Base-by-base conservation (phyloP, 2,888 invertebrate genomes). In the Cynaeus angustus region DNA sequence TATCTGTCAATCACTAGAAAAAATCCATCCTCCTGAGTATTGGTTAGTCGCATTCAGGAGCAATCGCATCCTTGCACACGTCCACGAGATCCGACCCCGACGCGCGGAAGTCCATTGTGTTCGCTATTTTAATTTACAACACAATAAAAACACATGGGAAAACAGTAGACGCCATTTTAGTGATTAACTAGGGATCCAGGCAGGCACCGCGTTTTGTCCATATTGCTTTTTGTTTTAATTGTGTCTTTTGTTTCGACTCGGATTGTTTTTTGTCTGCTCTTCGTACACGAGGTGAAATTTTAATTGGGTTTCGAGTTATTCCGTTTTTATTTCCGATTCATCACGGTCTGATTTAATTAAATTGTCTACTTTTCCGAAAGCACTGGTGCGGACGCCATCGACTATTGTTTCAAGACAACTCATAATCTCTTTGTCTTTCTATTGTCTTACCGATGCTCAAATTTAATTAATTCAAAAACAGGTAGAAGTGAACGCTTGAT, bases 131-230 rank as follows among this genome's bases (percentile, higher is more conserved):
- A 85, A 85, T 85, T 85, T 85, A 83, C 84, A 84, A 84, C 83
- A 85, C 85, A 85, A 85, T 85, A 85, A 85, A 85, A 85, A 85
- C 85, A 85, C 85, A 85, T 85, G 85, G 85, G 85, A 85, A 84
- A 85, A 85, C 85, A 85, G 85, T 85, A 84, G 85, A 85, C 85
- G 85, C 85, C 85, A 85, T 85, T 85, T 85, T 83, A 85, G 83
- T 85, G 85, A 85, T 85, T 85, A 85, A 85, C 85, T 84, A 82
- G 85, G 85, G 85, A 85, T 84, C 83, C 83, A 81, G 82, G 81
- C 82, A 78, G 82, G 81, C 81, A 80, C 79, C 75, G 80, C 80
- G 80, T 83, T 82, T 82, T 83, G 83, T 83, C 81, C 83, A 80
- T 83, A 84, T 84, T 83, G 84, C 83, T 84, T 85, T 85, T 84